A percentile compares a stretch with the other conserved stretches of the same genome.
Evolutionary conservation across 2,113 vertebrate species (phyloP).

Genomic region (Maccullochella peelii): DNA sequence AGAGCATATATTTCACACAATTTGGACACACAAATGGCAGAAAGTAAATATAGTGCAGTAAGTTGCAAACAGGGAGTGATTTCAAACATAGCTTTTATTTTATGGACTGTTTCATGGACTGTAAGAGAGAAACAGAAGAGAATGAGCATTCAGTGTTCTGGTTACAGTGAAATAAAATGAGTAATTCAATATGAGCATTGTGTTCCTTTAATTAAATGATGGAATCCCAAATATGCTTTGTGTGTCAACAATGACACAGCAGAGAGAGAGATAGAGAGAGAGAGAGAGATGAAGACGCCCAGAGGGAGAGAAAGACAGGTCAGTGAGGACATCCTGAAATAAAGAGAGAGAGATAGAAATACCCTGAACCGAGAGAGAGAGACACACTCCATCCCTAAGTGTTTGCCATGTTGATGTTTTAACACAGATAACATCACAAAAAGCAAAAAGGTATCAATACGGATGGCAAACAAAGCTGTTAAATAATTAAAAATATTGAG

Average conservation of each 20-base stretch:
- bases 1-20: not conserved
- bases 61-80: not conserved
- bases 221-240: constrained; percentile 46
- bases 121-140: constrained; percentile 10
- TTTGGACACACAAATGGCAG: not conserved
- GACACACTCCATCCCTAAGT: not conserved
- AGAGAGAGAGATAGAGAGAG: not conserved
- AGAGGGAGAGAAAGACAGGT: constrained; percentile 23
- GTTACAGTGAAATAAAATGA: not conserved
- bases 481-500: not conserved
- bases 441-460: not conserved
- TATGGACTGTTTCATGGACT: not conserved
- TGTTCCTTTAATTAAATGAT: constrained; percentile 46
- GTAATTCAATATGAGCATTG: constrained; percentile 29
- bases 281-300: constrained; percentile 31
- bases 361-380: not conserved
- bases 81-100: not conserved
- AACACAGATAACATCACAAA: not conserved
- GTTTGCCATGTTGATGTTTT: not conserved
- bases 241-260: constrained; percentile 31
- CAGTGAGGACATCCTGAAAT: constrained; percentile 12
- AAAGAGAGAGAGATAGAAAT: not conserved
- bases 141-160: constrained; percentile 3
- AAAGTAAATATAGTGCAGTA: not conserved
- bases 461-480: not conserved